Base-by-base conservation (phyloP, 2,113 vertebrate genomes). In the Eublepharis macularius region DNA sequence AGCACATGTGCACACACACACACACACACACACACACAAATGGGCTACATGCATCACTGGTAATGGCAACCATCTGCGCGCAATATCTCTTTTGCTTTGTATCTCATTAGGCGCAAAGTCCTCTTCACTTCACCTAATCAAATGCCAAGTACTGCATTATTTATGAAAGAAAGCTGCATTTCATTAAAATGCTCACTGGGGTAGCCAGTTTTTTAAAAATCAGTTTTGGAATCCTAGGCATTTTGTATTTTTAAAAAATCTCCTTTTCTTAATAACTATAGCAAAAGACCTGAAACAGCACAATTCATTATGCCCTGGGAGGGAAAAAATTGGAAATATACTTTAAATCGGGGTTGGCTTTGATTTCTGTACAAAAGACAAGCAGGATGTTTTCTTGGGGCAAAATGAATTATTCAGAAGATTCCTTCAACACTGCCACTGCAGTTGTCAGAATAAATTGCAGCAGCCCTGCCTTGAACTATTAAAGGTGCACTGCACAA, bases 161-260 rank as follows among this genome's bases (percentile, higher is more conserved):
- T 95, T 94, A 96, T 94, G 93, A 94, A 95, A 95, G 87, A 80
- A 91, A 94, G 91, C 78, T 90, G 94, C 92, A 96, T 94, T 92
- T 94, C 92, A 95, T 93, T 91, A 91, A 94, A 93, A 79, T 63
- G 82, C 72, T 66, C 93, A 86, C 90, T 91, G 78, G 83, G 92
- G 92, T 65, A 87, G 87, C 51, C 82, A 90, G 87, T 60, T 86
- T 24, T 73, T 80, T 82, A 93, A 88, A 85, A 84, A 85, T 60
- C 43, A 86, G 5, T 74, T 93, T 26, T 77, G n/a, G 82, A 93
- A 86, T 83, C 75, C 77, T 79, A 87, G 66, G 80, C 69, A 81
- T 89, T 93, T 92, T 88, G 10, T 47, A 47, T 60, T 9, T 54
- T 13, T 13, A 54, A 16, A 93, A 83, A 83, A 84, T 29, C 68